phyloP scores from a whole-genome alignment of 2,113 vertebrate species.

The Atractosteus spatula region DNA sequence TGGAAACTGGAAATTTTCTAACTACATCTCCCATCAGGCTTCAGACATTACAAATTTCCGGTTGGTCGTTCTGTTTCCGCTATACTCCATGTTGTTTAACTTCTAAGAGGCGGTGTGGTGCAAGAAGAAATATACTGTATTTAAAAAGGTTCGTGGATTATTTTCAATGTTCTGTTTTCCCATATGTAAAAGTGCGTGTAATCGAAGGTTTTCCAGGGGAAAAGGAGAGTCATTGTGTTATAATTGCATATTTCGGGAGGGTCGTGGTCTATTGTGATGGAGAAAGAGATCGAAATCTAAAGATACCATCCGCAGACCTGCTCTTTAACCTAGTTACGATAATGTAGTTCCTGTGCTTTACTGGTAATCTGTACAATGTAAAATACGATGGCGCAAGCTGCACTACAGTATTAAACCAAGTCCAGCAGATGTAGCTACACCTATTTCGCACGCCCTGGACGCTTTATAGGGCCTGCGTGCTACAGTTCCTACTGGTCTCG shows the following conservation, averaged over 20 bases:
- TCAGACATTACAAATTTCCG: not conserved
- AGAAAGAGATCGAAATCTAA: not conserved
- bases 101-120: not conserved
- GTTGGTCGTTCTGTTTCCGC: not conserved
- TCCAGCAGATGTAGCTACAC: no score
- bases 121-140: not conserved
- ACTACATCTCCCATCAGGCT: not conserved
- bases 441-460: no score
- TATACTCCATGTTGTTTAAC: not conserved
- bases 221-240: not conserved
- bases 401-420: no score
- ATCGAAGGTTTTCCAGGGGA: no score
- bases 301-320: not conserved
- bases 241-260: not conserved
- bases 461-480: no score
- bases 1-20: not conserved
- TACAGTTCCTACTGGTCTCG: no score
- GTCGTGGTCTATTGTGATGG: not conserved
- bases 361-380: no score
- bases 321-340: no score
- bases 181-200: not conserved
- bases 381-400: no score
- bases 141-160: not conserved
- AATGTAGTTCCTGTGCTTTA: no score
- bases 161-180: not conserved